phyloP scores from a whole-genome alignment of 2,888 invertebrate genomes.

The Stenchaetothrips biformis region DNA sequence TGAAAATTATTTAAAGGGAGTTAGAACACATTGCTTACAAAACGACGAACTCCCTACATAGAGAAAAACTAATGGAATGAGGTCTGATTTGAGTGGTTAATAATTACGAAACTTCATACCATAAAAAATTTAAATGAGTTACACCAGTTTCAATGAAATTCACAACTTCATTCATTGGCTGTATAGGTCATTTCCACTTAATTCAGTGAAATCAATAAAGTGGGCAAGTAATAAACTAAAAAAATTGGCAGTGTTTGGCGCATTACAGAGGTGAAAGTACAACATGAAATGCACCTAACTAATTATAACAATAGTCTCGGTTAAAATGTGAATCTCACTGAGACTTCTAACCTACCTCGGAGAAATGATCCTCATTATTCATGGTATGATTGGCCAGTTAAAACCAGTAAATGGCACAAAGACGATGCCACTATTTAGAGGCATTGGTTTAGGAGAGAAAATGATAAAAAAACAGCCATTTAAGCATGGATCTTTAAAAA shows the following conservation, averaged over 20 bases:
- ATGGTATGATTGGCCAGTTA: background rate
- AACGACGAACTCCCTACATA: background rate
- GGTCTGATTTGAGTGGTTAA: background rate
- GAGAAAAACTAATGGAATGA: background rate
- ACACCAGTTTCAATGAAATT: no score
- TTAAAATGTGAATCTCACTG: slow-evolving; percentile 5
- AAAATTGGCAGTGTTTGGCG: background rate
- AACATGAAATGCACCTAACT: background rate
- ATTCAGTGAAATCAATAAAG: background rate
- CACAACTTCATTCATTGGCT: no score
- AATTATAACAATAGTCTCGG: background rate
- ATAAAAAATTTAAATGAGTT: no score
- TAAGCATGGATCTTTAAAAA: background rate
- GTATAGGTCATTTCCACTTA: no score
- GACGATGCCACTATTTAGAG: background rate
- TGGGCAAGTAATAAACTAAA: background rate
- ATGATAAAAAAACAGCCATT: background rate
- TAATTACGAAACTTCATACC: background rate
- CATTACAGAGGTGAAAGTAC: background rate
- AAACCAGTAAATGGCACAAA: background rate
- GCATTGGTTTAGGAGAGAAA: background rate
- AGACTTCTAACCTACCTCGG: slow-evolving; percentile 16
- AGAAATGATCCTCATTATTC: slow-evolving; percentile 9
- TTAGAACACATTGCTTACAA: background rate
- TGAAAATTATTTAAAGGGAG: background rate